These are phyloP conservation scores for Chromis chromis DNA, from an alignment of 2,797 vertebrate genomes.

Conservation along the genomic window DNA sequence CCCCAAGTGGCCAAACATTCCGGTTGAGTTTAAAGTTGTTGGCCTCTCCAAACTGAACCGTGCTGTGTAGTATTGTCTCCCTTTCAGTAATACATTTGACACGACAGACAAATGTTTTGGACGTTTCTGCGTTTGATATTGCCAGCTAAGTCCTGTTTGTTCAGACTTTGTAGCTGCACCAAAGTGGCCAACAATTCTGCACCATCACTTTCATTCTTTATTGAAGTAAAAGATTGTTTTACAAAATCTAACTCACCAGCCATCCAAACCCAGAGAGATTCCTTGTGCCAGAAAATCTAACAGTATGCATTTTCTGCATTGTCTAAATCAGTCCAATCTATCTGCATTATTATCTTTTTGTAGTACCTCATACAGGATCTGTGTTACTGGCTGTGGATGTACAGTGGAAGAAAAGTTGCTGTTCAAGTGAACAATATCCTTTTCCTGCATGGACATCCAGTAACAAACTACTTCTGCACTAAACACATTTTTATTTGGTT, in stretches of 20 bases:
- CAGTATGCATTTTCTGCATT: too few species aligned
- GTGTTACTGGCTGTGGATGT: not conserved
- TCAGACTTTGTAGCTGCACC: not conserved
- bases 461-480: not conserved
- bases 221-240: not conserved
- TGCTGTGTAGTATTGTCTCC: not conserved
- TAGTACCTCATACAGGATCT: not conserved
- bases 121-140: not conserved
- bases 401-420: not conserved
- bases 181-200: not conserved
- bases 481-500: conserved; percentile 19
- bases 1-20: not conserved
- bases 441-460: not conserved
- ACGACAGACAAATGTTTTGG: not conserved
- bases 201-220: not conserved
- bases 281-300: not conserved
- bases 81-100: not conserved
- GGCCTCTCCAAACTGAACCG: not conserved
- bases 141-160: not conserved
- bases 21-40: not conserved
- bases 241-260: not conserved
- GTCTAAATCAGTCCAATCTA: not conserved
- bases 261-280: not conserved
- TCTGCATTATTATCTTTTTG: not conserved
- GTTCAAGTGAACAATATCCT: not conserved